Evolutionary conservation across 2,113 vertebrate species (phyloP), one percentile per base, ranked within the genome.

Genomic region (Rattus norvegicus): DNA sequence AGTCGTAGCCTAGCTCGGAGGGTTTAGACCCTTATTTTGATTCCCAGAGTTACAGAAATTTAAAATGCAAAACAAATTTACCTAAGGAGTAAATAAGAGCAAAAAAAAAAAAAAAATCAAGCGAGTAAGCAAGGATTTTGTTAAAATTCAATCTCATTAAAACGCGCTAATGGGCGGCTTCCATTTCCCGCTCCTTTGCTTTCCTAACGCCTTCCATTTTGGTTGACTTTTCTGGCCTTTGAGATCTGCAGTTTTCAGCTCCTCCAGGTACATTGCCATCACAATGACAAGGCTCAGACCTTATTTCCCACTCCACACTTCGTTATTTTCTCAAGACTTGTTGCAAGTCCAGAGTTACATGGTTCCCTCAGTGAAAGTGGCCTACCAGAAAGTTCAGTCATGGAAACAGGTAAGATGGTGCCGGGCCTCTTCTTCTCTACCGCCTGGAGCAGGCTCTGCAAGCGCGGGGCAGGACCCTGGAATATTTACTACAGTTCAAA

Each of bases 331-430:
- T 88, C 92, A 98, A 98, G 86, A 97, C 94, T 22, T 28, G 54
- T 94, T 92, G 72, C 95, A 97, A 96, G 92, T 97, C 85, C 95
- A 91, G 95, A 97, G 88, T 98, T 98, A 59, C 96, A 96, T 97
- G 77, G 98, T 97, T 98, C 98, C 97, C 97, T 97, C 92, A 97
- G 75, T 95, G 95, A 98, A 98, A 98, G 90, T 96, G 75, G 97
- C 97, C 96, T 92, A 97, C 81, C 75, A 86, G 92, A 95, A 98
- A 98, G 98, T 98, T 96, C 93, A 97, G 98, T 98, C 96, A 97
- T 96, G 92, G 96, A 97, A 98, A 98, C 93, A 75, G 73, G 92
- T 97, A 97, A 96, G 65, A 97, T 88, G 67, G 56, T 95, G 97
- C 95, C 97, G 97, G 65, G 86, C 85, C 3, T 94, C 12, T 97